A percentile compares a stretch with the other conserved stretches of the same genome.
phyloP scores from a whole-genome alignment of 2,797 vertebrate species.

The Xenentodon cancila region DNA sequence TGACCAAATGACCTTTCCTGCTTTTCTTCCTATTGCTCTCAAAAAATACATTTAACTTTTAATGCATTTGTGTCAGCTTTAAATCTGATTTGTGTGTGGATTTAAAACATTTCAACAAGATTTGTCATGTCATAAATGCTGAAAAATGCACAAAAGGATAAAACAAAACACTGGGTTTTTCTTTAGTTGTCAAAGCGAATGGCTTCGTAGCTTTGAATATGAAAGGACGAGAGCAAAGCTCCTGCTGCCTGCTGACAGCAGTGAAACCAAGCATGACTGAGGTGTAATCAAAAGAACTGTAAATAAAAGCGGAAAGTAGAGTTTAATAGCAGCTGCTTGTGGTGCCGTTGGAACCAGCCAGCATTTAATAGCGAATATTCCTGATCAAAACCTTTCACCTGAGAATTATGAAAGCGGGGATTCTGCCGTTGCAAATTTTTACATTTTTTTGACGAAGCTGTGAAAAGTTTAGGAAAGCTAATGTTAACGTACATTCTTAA shows the following conservation, averaged over 20 bases:
- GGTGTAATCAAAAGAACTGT: conserved; percentile 59
- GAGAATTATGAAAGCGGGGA: not conserved
- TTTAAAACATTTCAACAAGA: not conserved
- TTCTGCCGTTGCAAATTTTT: not conserved
- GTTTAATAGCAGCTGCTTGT: not conserved
- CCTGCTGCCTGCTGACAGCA: conserved; percentile 45
- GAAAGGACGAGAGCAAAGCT: conserved; percentile 41
- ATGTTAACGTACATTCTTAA: not conserved
- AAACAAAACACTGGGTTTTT: conserved; percentile 21
- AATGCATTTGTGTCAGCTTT: not conserved
- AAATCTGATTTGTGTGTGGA: not conserved
- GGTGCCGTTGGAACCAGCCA: not conserved
- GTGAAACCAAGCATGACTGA: conserved; percentile 57
- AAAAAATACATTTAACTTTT: conserved; percentile 2
- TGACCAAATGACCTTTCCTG: too few species aligned
- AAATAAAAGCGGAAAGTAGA: conserved; percentile 31
- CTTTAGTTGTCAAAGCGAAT: conserved; percentile 37
- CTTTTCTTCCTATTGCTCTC: too few species aligned
- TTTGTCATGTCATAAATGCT: conserved; percentile 22
- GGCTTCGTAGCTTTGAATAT: conserved; percentile 28
- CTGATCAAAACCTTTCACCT: too few species aligned
- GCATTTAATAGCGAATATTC: too few species aligned
- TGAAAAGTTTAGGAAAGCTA: not conserved
- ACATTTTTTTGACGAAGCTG: conserved; percentile 1
- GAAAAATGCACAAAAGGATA: conserved; percentile 19